These are phyloP conservation scores for Podarcis lilfordi DNA, from an alignment of 2,797 vertebrate genomes.

Conservation along the genomic window DNA sequence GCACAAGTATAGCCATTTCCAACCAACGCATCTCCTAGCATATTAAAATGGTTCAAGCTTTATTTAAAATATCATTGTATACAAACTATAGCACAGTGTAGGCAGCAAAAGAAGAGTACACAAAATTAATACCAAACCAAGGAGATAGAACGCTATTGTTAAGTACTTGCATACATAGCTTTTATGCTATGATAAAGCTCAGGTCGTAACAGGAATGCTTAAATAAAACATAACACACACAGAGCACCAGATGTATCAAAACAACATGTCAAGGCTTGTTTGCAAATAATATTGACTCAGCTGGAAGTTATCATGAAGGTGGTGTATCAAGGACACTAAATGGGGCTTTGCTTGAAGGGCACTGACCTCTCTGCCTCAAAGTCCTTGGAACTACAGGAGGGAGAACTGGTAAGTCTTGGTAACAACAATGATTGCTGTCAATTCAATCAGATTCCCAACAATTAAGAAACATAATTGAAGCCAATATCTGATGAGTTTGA, in stretches of 20 bases:
- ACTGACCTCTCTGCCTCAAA: background rate
- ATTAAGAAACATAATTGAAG: constrained; percentile 13
- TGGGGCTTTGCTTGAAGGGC: background rate
- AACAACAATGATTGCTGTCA: background rate
- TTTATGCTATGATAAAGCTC: background rate
- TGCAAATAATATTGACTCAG: background rate
- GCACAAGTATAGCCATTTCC: background rate
- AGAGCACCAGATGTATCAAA: background rate
- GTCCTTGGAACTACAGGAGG: background rate
- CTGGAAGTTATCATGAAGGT: background rate
- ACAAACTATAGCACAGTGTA: background rate
- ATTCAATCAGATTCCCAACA: background rate
- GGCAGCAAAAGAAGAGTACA: background rate
- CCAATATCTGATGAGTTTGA: background rate
- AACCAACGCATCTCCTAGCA: background rate
- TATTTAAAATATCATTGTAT: background rate
- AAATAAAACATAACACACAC: background rate
- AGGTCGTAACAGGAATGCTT: background rate
- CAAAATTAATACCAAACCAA: background rate
- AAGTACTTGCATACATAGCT: background rate
- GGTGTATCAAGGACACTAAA: background rate
- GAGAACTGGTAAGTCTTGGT: background rate
- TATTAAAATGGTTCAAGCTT: background rate
- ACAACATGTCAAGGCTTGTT: background rate
- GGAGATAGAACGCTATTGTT: background rate